Percentiles rank a stretch among this genome's conserved stretches.
Evolutionary conservation across 2,888 invertebrate genomes (phyloP).

Genomic region (Galerucella nymphaeae): DNA sequence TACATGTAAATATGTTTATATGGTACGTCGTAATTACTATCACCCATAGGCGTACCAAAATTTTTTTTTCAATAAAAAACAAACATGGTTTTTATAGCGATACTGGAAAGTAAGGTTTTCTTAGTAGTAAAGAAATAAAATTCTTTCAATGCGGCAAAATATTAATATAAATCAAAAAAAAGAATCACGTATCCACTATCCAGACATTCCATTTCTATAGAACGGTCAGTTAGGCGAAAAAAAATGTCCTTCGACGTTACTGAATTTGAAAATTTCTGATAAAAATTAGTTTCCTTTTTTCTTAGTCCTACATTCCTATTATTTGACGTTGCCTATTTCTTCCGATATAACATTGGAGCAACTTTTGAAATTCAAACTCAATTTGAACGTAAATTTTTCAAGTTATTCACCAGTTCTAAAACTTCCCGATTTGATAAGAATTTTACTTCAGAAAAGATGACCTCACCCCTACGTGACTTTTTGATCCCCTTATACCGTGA

Average conservation of each 20-base stretch:
- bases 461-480: slow-evolving; percentile 38
- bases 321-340: too few relatives aligned
- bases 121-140: too few relatives aligned
- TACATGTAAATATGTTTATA: slow-evolving; percentile 11
- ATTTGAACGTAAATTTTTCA: not conserved
- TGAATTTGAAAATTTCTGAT: too few relatives aligned
- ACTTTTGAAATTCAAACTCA: too few relatives aligned
- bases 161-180: not conserved
- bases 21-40: slow-evolving; percentile 10
- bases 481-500: slow-evolving; percentile 32
- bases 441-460: slow-evolving; percentile 32
- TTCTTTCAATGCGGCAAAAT: slow-evolving; percentile 10
- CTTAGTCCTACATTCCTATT: too few relatives aligned
- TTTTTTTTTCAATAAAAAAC: not conserved
- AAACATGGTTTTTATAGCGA: not conserved
- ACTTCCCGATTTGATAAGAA: slow-evolving; percentile 19
- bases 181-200: not conserved
- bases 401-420: slow-evolving; percentile 3
- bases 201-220: too few relatives aligned
- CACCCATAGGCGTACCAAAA: not conserved
- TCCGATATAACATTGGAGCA: too few relatives aligned
- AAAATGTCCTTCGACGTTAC: too few relatives aligned
- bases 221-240: not conserved
- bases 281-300: too few relatives aligned
- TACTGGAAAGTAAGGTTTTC: too few relatives aligned